Evolutionary conservation across 2,113 vertebrate genomes (phyloP), one percentile per base, ranked within the genome.

Genomic region (Sapayoa aenigma): DNA sequence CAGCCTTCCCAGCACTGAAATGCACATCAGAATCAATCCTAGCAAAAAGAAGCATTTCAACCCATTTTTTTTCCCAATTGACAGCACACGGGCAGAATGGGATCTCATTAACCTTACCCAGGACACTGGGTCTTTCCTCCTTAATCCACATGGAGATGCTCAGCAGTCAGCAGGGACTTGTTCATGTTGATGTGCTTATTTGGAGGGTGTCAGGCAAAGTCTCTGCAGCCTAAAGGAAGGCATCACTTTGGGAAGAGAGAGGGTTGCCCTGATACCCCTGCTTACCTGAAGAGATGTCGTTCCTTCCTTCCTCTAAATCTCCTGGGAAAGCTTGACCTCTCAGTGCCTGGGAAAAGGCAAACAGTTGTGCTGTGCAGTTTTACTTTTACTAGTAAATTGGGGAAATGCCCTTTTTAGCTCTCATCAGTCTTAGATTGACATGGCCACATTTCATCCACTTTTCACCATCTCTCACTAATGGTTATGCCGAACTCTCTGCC

Each of bases 321-420:
- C 76, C 72, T 27, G 73, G 37, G 52, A 67, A 77, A 44, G 20
- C 62, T 47, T 18, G 37, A 47, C 50, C 42, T 73, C 63, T 53
- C 27, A 6, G n/a, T 55, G 69, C 25, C 18, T 4, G 5, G 41
- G 62, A 93, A 72, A 41, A 89, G 69, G n/a, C 87, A 74, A 63
- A 52, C 0, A 0, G 5, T 76, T 75, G 62, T 58, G 77, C 58
- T 68, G 59, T 78, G 76, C 5, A 19, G 47, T 75, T 91, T 74
- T 66, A 30, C 52, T 49, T 68, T 46, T 75, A 1, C 52, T 44
- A 3, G 74, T 69, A 47, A 62, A 42, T 17, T 11, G 77, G 74
- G 58, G 67, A 87, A 82, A 46, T 83, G 71, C 49, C 89, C 89
- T 82, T 89, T 89, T 79, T 68, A 91, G 87, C 53, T 95, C 52